These are phyloP conservation scores for Standfussiana lucernea DNA, from an alignment of 2,888 invertebrate genomes.

Conservation along the genomic window DNA sequence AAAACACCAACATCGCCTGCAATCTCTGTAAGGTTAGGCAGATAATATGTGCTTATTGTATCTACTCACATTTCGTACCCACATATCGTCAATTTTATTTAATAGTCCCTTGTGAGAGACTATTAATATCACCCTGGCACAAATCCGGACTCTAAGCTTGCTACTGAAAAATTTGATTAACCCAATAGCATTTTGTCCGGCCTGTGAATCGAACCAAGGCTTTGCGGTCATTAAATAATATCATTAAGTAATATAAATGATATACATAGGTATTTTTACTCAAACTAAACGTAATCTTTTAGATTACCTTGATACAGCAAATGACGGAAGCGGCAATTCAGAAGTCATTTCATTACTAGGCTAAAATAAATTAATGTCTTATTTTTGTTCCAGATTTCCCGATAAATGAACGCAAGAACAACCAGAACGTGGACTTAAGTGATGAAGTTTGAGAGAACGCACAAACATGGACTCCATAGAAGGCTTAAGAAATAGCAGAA, in stretches of 20 bases:
- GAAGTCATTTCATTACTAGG: neutral
- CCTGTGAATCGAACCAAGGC: neutral
- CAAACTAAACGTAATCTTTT: neutral
- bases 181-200: neutral
- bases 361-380: neutral
- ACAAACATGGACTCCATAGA: constrained; percentile 81
- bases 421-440: constrained; percentile 73
- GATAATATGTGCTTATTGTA: too few relatives aligned
- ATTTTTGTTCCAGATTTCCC: constrained; percentile 81
- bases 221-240: neutral
- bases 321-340: neutral
- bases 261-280: neutral
- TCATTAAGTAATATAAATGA: too few relatives aligned
- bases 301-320: neutral
- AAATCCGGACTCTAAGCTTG: neutral
- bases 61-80: too few relatives aligned
- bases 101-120: neutral
- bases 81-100: neutral
- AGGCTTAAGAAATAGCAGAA: constrained; percentile 76
- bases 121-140: neutral
- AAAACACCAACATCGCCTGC: neutral
- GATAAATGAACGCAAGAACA: constrained; percentile 69
- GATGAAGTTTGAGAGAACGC: constrained; percentile 81
- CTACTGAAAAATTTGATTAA: neutral
- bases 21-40: neutral